Evolutionary conservation across 2,113 vertebrate genomes (phyloP).

Genomic region (Cynocephalus volans): DNA sequence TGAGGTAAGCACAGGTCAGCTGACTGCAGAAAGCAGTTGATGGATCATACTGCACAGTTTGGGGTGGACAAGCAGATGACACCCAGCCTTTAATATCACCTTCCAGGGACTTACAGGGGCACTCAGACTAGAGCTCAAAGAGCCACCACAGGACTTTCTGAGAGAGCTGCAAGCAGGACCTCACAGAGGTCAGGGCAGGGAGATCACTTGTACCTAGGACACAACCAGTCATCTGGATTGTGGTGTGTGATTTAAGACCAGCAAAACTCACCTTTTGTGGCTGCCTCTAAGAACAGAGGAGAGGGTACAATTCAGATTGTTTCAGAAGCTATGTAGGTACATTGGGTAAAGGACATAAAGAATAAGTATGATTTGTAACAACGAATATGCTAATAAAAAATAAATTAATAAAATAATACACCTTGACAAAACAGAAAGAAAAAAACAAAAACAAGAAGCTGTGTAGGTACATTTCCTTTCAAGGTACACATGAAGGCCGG

Average conservation of each 20-base stretch:
- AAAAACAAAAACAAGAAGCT: not conserved
- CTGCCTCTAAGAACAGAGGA: not conserved
- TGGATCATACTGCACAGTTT: rapidly evolving
- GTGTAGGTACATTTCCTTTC: not conserved
- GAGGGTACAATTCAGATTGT: not conserved
- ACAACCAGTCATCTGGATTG: not conserved
- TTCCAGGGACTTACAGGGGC: no score
- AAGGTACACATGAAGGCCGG: not conserved
- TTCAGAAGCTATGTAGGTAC: not conserved
- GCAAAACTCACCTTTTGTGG: not conserved
- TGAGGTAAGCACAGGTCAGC: not conserved
- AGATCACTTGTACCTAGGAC: not conserved
- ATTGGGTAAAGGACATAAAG: no score
- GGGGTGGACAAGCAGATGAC: rapidly evolving
- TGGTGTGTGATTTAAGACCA: not conserved
- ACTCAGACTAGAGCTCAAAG: not conserved
- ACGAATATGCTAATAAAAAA: no score
- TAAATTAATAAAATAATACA: no score
- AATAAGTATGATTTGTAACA: no score
- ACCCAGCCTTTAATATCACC: not conserved
- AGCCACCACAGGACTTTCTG: not conserved
- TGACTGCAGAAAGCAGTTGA: not conserved
- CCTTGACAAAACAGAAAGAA: no score
- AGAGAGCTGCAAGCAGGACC: not conserved
- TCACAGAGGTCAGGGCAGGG: not conserved